Percentiles rank a stretch among this genome's conserved stretches.
phyloP scores from a whole-genome alignment of 2,113 vertebrate species.

The Erinaceus europaeus region DNA sequence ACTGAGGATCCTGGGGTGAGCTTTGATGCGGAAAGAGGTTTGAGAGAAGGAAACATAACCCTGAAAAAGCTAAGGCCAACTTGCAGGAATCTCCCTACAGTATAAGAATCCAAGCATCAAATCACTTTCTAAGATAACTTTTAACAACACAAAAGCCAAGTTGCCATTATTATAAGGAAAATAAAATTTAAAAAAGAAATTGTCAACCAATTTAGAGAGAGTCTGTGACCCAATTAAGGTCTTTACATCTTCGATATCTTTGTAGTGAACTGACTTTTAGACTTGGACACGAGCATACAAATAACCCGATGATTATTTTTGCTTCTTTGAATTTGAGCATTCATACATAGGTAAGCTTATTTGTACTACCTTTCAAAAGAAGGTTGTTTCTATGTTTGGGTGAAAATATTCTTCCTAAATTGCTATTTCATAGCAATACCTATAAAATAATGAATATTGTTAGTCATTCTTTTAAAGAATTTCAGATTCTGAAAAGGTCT shows the following conservation, averaged over 20 bases:
- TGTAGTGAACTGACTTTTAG: not conserved
- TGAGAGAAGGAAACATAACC: not conserved
- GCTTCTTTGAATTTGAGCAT: not conserved
- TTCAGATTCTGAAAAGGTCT: conserved; percentile 23
- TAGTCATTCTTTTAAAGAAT: conserved; percentile 29
- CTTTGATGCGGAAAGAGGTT: not conserved
- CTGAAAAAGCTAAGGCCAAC: not conserved
- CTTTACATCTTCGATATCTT: not conserved
- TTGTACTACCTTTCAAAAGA: not conserved
- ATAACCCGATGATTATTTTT: conserved; percentile 19
- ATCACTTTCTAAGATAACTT: not conserved
- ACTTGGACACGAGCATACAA: not conserved
- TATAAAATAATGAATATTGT: not conserved
- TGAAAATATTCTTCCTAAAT: conserved; percentile 12
- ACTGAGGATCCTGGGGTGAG: not conserved
- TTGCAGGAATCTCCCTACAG: not conserved
- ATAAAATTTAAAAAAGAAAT: conserved; percentile 25
- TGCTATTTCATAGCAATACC: conserved; percentile 2
- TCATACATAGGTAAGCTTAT: conserved; percentile 19
- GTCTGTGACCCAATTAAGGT: not conserved
- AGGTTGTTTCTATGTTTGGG: not conserved
- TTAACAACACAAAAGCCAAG: not conserved
- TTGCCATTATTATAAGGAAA: conserved; percentile 17
- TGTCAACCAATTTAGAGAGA: not conserved
- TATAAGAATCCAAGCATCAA: not conserved